Evolutionary conservation across 2,113 vertebrate genomes (phyloP).

Genomic region (Phalacrocorax aristotelis): DNA sequence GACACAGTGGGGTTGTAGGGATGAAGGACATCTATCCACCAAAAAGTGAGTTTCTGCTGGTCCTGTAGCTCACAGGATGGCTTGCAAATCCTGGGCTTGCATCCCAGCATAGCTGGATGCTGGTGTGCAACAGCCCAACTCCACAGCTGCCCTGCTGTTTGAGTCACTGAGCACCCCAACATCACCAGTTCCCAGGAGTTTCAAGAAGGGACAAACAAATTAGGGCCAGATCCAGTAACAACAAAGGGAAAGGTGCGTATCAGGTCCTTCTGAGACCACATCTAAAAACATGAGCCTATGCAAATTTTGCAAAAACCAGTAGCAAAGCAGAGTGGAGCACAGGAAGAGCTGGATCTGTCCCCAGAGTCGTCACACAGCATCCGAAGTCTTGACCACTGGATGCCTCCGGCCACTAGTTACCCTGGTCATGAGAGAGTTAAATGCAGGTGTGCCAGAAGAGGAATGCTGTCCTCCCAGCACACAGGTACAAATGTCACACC

Average conservation of each 20-base stretch:
- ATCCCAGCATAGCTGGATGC: neutral
- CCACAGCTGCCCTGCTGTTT: neutral
- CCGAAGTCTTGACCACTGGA: neutral
- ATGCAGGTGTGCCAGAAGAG: neutral
- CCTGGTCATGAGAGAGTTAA: fast-evolving
- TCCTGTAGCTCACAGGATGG: neutral
- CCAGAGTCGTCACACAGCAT: neutral
- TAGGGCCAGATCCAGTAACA: neutral
- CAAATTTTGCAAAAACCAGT: neutral
- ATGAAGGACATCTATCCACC: neutral
- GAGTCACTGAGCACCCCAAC: neutral
- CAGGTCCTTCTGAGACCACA: neutral
- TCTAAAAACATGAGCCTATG: fast-evolving
- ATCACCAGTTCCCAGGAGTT: neutral
- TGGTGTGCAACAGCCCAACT: neutral
- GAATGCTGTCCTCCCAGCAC: neutral
- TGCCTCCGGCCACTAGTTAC: neutral
- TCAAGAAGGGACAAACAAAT: neutral
- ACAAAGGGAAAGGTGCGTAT: neutral
- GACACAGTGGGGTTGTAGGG: neutral
- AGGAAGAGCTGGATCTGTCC: neutral
- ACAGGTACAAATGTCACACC: neutral
- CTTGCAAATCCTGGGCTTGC: neutral
- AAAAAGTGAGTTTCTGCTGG: neutral
- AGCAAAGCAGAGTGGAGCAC: neutral